These are phyloP conservation scores for Drosophila paracracens DNA, from an alignment of 2,888 invertebrate genomes.

Conservation along the genomic window DNA sequence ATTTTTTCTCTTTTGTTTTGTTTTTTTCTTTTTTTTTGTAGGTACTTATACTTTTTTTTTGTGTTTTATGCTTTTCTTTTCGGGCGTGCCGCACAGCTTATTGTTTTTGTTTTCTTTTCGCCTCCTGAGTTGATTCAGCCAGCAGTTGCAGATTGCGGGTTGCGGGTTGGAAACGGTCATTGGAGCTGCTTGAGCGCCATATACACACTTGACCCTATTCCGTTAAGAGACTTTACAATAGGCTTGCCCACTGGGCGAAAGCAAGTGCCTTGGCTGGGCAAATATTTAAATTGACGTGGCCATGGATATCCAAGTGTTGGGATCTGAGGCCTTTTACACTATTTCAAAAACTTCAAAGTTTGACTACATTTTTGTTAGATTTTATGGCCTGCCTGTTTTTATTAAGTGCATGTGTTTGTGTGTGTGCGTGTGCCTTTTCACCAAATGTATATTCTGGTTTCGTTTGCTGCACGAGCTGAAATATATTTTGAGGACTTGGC, in stretches of 20 bases:
- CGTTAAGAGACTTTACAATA: slow-evolving; percentile 59
- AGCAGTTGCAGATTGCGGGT: slow-evolving; percentile 13
- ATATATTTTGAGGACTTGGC: slow-evolving; percentile 21
- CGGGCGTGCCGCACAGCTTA: slow-evolving; percentile 61
- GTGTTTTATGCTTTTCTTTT: slow-evolving; percentile 35
- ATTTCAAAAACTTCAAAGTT: slow-evolving; percentile 57
- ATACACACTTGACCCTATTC: slow-evolving; percentile 77
- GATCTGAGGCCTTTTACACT: slow-evolving; percentile 7
- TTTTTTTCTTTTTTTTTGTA: slow-evolving; percentile 14
- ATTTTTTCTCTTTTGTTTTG: slow-evolving; percentile 1
- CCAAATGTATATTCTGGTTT: slow-evolving; percentile 68
- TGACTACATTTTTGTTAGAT: slow-evolving; percentile 46
- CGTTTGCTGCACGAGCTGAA: slow-evolving; percentile 28
- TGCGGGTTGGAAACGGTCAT: neutral
- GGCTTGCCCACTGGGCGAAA: slow-evolving; percentile 37
- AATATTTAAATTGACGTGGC: slow-evolving; percentile 59
- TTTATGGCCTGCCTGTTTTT: slow-evolving; percentile 6
- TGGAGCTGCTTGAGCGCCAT: slow-evolving; percentile 56
- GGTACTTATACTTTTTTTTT: neutral
- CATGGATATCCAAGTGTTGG: slow-evolving; percentile 12
- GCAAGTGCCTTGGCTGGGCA: slow-evolving; percentile 28
- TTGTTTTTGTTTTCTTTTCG: slow-evolving; percentile 79
- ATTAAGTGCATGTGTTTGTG: slow-evolving; percentile 19
- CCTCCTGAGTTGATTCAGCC: slow-evolving; percentile 32
- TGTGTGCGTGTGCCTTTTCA: slow-evolving; percentile 42